Evolutionary conservation across 1,140 invertebrate genomes (phyloP), one percentile per base, ranked within the genome.

Genomic region (Pachyrhynchus sulphureomaculatus): DNA sequence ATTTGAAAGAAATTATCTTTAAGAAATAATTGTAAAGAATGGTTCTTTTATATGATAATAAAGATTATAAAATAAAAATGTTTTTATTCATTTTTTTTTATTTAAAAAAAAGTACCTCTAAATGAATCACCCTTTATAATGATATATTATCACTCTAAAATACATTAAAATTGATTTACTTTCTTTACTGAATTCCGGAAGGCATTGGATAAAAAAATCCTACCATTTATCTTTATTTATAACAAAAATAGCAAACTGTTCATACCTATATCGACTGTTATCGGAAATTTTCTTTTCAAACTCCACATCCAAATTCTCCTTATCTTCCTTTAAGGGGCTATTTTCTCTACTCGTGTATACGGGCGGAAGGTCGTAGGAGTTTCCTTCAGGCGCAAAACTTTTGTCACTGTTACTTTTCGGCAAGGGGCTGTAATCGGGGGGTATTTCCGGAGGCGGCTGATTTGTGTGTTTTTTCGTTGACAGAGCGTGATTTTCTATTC

Each of bases 391-490:
- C 21, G 52, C 37, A 12, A 55, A 55, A 39, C 39, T 39, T 26
- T 37, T 53, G 5, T n/a, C 8, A 5, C 26, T 24, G 5, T 12
- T 21, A 13, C 21, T 34, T 18, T 24, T 0, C 10, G 36, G 52
- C 17, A 55, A 41, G 9, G 52, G 52, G 26, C 52, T 55, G 52
- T 55, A 55, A 44, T 55, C 52, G 5, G 52, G 52, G 15, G 52
- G 52, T 10, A 55, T 55, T 55, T 55, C 52, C 26, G 41, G n/a
- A n/a, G n/a, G n/a, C 9, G 52, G 52, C 15, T 53, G 37, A 23
- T 41, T 41, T 6, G 21, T 10, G 36, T 23, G 2, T 37, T 17
- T 39, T 34, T 41, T 53, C 10, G 12, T 13, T 6, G 33, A 15
- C 2, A 34, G n/a, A 29, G 26, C 8, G 12, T 9, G 8, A 13